Conservation (phyloP, 2,888 invertebrate genomes). For the Thera obeliscata region DNA sequence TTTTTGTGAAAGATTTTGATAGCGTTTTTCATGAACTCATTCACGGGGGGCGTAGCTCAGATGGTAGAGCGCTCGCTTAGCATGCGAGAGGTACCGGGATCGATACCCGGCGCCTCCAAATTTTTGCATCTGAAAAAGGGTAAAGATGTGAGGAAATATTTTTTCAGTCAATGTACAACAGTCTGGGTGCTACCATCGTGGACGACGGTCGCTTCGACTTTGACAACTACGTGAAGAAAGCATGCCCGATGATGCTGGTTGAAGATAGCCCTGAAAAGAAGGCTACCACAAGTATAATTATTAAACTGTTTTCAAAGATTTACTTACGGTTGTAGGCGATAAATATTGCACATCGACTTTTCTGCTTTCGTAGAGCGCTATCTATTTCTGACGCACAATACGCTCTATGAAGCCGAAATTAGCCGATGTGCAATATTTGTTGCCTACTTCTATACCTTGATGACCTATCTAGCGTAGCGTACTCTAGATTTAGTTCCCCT, state of each 20-base stretch:
- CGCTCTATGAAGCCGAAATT: too few species aligned
- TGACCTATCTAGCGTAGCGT: too few species aligned
- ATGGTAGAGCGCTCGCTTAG: slow-evolving; percentile 85
- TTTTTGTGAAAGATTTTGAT: not conserved
- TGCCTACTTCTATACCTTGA: too few species aligned
- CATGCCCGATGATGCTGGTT: slow-evolving; percentile 87
- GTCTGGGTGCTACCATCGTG: slow-evolving; percentile 91
- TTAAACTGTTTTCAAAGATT: not conserved
- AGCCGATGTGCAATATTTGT: too few species aligned
- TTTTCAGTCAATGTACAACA: slow-evolving; percentile 90
- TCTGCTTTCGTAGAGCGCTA: too few species aligned
- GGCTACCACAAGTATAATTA: slow-evolving; percentile 82
- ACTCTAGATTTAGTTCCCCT: too few species aligned
- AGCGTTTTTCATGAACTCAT: not conserved
- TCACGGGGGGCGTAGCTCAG: slow-evolving; percentile 82
- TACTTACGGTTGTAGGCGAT: too few species aligned
- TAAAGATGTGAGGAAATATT: not conserved
- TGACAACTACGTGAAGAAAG: slow-evolving; percentile 91
- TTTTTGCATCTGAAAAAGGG: not conserved
- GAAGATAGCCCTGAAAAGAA: slow-evolving; percentile 87
- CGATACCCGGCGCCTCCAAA: slow-evolving; percentile 84
- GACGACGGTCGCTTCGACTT: slow-evolving; percentile 88
- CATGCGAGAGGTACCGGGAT: slow-evolving; percentile 85
- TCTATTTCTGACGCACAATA: too few species aligned
- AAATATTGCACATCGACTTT: too few species aligned